Evolutionary conservation across 92 coral and sea anemone species (phyloP).

Genomic region (Nematostella vectensis): DNA sequence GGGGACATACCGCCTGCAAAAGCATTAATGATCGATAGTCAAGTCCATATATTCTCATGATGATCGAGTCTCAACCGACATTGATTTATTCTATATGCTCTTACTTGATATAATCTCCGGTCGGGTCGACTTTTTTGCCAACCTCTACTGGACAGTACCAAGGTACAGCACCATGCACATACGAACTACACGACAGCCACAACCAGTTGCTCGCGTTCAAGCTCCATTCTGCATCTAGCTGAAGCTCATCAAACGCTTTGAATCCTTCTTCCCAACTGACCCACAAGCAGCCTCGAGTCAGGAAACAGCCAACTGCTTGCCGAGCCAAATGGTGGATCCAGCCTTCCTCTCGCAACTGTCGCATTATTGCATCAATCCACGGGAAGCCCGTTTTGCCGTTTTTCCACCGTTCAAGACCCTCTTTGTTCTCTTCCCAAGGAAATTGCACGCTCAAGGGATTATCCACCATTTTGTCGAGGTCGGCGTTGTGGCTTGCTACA

Average conservation of each 20-base stretch:
- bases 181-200: constrained; percentile 71
- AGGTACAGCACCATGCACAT: constrained; percentile 42
- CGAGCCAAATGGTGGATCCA: constrained; percentile 80
- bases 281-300: constrained; percentile 89
- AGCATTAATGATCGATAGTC: no score
- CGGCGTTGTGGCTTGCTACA: constrained; percentile 40
- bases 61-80: no score
- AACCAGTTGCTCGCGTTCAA: constrained; percentile 66
- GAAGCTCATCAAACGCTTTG: constrained; percentile 70
- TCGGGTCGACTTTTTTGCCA: constrained; percentile 50
- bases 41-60: no score
- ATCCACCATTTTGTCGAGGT: constrained; percentile 48
- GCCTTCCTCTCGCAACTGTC: constrained; percentile 67
- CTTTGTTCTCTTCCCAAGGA: constrained; percentile 71
- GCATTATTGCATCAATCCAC: constrained; percentile 84
- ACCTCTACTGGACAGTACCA: constrained; percentile 68
- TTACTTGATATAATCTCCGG: constrained; percentile 53
- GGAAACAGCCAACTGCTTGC: constrained; percentile 70
- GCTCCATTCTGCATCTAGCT: constrained; percentile 62
- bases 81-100: no score
- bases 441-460: constrained; percentile 55
- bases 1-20: constrained; percentile 61
- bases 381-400: constrained; percentile 83
- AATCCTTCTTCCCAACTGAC: constrained; percentile 87
- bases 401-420: constrained; percentile 50